Base-by-base conservation (phyloP, 2,888 invertebrate species). In the Dynastes hyllus region DNA sequence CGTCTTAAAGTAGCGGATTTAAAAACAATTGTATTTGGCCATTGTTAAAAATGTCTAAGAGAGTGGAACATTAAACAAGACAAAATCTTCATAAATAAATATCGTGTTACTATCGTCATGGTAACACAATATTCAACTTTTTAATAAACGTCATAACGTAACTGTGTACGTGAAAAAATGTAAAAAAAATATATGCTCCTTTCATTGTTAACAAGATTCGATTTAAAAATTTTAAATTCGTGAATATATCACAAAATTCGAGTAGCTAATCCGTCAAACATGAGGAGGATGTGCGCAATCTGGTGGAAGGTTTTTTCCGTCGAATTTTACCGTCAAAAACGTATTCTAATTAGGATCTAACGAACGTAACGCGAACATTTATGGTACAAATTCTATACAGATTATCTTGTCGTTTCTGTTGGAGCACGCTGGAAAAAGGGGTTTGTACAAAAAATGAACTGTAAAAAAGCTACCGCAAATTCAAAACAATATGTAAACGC, bases 271-370 rank as follows among this genome's bases (percentile, higher is more conserved):
- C 55, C 55, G n/a, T 58, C 22, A 58, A 22, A 58, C 22, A 58
- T 16, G 55, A 16, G 22, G 5, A 58, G 16, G 16, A 22, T 58
- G 55, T 9, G 27, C 16, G 22, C n/a, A 45, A 58, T 58, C 22
- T 58, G 22, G 55, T 16, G 22, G 22, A 5, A 9, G 55, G 9
- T 58, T 58, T 22, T 22, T 58, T 58, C 32, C 22, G 16, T 27
- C 55, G 27, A 16, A 5, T 22, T 58, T 58, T 58, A 22, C 55
- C 55, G 13, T 16, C 22, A 58, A 58, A 58, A 58, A 22, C n/a
- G 9, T 58, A 16, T 22, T 58, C 22, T 58, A 58, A 58, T 58
- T 58, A 58, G 55, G 16, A 22, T n/a, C n/a, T 58, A 58, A 58
- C 55, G 55, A 22, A 58, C 22, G 55, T 6, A 16, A 58, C 22